phyloP scores from a whole-genome alignment of 2,797 vertebrate genomes.

The Nyctalus aviator region DNA sequence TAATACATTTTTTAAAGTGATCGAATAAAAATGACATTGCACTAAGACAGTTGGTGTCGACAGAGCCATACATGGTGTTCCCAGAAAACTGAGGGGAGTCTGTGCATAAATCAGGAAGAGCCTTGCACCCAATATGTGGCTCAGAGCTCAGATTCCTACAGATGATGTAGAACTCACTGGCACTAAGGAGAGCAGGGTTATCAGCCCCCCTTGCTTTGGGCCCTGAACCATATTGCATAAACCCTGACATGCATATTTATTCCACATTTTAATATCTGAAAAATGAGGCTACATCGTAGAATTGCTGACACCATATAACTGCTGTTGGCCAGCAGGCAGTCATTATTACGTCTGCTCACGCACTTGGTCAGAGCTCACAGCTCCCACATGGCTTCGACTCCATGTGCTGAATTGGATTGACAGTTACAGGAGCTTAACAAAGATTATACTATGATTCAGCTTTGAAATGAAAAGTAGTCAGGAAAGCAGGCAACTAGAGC shows the following conservation, averaged over 20 bases:
- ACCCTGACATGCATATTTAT: not conserved
- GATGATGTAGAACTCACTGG: not conserved
- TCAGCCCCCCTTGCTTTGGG: not conserved
- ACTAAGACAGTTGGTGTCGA: too few species aligned
- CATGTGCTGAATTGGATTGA: slow-evolving; percentile 21
- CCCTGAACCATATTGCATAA: not conserved
- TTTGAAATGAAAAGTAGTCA: slow-evolving; percentile 64
- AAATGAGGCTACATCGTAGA: not conserved
- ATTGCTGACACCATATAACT: not conserved
- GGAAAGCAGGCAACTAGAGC: not conserved
- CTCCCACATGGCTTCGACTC: not conserved
- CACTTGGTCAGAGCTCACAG: not conserved
- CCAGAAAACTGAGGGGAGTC: not conserved
- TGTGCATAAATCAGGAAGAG: not conserved
- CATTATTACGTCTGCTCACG: not conserved
- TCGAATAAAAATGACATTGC: not conserved
- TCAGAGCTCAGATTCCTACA: not conserved
- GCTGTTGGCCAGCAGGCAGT: not conserved
- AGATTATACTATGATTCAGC: slow-evolving; percentile 24
- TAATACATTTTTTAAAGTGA: not conserved
- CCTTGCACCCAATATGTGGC: not conserved
- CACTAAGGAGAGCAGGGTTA: not conserved
- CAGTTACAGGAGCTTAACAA: slow-evolving; percentile 38
- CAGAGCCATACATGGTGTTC: rapidly evolving
- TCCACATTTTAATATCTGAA: not conserved